phyloP scores from a whole-genome alignment of 2,797 vertebrate genomes.

The Lemur catta region DNA sequence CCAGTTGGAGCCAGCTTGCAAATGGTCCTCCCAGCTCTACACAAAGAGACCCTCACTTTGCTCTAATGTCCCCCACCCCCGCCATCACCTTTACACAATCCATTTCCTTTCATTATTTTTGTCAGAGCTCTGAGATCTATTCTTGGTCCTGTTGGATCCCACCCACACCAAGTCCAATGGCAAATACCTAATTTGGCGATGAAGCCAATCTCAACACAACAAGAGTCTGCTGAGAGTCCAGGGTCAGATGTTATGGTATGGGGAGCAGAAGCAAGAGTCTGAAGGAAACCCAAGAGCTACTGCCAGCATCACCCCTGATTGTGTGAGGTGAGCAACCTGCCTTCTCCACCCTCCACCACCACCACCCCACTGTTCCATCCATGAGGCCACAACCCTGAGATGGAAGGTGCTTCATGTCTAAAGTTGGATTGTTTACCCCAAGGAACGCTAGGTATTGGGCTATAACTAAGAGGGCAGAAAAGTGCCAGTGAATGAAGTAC shows the following conservation, averaged over 20 bases:
- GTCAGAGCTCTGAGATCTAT: neutral
- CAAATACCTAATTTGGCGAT: constrained; percentile 7
- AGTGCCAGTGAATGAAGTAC: neutral
- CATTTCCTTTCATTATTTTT: constrained; percentile 10
- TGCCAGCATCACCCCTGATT: neutral
- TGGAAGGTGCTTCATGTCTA: neutral
- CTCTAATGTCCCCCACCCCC: neutral
- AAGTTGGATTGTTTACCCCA: neutral
- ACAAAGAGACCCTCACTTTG: constrained; percentile 6
- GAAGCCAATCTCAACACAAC: constrained; percentile 30
- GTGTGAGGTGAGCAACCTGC: neutral
- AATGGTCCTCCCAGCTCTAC: neutral
- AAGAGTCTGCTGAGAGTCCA: neutral
- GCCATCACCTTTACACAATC: neutral
- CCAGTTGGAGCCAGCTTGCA: neutral
- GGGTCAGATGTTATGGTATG: neutral
- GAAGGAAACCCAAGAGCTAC: constrained; percentile 12
- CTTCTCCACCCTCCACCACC: neutral
- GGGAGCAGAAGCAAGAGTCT: constrained; percentile 10
- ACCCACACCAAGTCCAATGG: neutral
- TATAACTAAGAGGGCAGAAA: constrained; percentile 39
- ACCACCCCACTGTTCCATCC: neutral
- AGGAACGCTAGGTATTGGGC: neutral
- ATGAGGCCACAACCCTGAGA: neutral
- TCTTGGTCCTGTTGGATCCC: neutral